A percentile compares a stretch with the other conserved stretches of the same genome.
Evolutionary conservation across 1,140 invertebrate species (phyloP).

Genomic region (Campodea augens): DNA sequence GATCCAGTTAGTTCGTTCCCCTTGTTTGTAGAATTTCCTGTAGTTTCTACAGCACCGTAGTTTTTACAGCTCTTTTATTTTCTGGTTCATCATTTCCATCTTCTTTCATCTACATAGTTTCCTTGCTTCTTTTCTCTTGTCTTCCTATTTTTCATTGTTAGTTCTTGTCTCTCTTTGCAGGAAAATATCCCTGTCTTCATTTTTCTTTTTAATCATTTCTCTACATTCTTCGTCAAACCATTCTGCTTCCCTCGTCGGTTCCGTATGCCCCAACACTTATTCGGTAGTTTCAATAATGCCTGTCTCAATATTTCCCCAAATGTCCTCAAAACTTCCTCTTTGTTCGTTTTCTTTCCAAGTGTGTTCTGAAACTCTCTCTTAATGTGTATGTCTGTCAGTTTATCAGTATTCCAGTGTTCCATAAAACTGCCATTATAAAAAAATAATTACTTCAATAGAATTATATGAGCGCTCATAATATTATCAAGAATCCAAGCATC

Average conservation of each 20-base stretch:
- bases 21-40: background rate
- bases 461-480: too few species aligned
- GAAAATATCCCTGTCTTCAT: background rate
- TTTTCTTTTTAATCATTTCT: background rate
- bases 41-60: background rate
- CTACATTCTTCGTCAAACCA: constrained; percentile 1
- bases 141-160: background rate
- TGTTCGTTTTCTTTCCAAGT: background rate
- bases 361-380: background rate
- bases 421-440: too few species aligned
- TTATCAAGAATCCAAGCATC: too few species aligned
- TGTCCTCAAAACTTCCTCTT: background rate
- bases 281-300: background rate
- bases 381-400: background rate
- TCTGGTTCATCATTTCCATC: background rate
- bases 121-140: background rate
- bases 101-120: background rate
- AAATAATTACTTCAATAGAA: too few species aligned
- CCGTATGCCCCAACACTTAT: background rate
- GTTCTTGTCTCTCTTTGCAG: background rate
- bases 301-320: background rate
- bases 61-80: background rate
- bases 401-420: background rate
- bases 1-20: background rate
- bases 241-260: background rate